Percentiles rank a stretch among this genome's conserved stretches.
phyloP scores from a whole-genome alignment of 2,888 invertebrate genomes.

The Diadromus collaris region DNA sequence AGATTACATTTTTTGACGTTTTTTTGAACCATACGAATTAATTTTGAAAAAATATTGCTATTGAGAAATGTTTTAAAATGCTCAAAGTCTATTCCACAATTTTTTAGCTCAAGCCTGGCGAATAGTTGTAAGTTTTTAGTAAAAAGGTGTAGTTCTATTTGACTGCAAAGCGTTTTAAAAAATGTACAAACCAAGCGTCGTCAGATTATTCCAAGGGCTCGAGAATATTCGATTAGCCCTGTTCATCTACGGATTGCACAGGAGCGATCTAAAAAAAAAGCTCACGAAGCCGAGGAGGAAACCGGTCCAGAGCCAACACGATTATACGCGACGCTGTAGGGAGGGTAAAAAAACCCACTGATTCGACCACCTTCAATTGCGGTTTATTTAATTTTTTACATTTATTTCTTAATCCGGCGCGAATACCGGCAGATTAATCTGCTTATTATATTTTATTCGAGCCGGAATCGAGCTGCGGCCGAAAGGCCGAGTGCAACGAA shows the following conservation, averaged over 20 bases:
- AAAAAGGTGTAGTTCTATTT: neutral
- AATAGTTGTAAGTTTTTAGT: neutral
- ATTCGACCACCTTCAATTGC: neutral
- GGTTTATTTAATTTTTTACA: neutral
- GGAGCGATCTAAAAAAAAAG: neutral
- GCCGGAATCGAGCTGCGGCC: neutral
- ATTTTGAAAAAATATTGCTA: no score
- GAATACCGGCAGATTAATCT: neutral
- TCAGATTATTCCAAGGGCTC: neutral
- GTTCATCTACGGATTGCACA: neutral
- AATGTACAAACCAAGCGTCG: neutral
- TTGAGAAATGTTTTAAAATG: neutral
- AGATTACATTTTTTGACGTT: neutral
- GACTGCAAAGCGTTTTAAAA: neutral
- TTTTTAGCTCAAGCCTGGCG: neutral
- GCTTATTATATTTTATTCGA: neutral
- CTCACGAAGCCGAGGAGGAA: neutral
- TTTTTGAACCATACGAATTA: neutral
- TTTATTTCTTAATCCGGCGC: neutral
- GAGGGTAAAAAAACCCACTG: neutral
- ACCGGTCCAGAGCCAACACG: neutral
- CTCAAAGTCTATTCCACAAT: neutral
- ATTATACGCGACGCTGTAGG: neutral
- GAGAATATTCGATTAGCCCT: neutral
- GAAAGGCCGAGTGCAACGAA: neutral